Percentiles rank a stretch among this genome's conserved stretches.
Evolutionary conservation across 2,113 vertebrate species (phyloP).

Genomic region (Stegostoma tigrinum): DNA sequence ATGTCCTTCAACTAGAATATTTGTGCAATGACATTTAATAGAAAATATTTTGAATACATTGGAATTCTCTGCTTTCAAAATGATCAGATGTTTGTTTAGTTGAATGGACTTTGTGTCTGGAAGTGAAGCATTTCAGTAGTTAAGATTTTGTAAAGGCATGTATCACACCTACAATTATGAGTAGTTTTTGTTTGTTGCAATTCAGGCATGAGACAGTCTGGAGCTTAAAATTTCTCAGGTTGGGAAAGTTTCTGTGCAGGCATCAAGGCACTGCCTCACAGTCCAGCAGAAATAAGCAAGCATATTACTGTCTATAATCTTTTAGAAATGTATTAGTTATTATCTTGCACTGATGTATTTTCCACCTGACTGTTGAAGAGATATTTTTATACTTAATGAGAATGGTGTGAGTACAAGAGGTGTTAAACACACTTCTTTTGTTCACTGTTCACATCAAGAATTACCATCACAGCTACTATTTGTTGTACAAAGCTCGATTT

Average conservation of each 20-base stretch:
- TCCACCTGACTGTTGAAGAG: background rate
- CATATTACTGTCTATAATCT: background rate
- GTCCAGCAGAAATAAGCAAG: background rate
- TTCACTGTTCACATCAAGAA: background rate
- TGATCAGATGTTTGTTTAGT: background rate
- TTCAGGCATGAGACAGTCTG: background rate
- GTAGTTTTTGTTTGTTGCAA: background rate
- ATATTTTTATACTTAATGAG: background rate
- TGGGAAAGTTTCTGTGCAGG: background rate
- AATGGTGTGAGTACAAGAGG: too few species aligned
- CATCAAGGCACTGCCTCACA: background rate
- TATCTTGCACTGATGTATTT: background rate
- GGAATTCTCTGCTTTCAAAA: slow-evolving; percentile 5
- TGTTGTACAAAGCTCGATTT: background rate
- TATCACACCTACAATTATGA: background rate
- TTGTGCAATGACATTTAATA: background rate
- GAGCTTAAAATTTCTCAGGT: background rate
- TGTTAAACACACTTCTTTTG: background rate
- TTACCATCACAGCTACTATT: background rate
- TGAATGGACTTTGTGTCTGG: background rate
- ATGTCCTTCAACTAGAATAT: background rate
- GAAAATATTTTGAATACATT: background rate
- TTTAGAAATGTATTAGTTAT: background rate
- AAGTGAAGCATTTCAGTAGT: background rate
- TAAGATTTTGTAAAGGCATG: background rate